Evolutionary conservation across 2,113 vertebrate species (phyloP).

Genomic region (Corythoichthys intestinalis): DNA sequence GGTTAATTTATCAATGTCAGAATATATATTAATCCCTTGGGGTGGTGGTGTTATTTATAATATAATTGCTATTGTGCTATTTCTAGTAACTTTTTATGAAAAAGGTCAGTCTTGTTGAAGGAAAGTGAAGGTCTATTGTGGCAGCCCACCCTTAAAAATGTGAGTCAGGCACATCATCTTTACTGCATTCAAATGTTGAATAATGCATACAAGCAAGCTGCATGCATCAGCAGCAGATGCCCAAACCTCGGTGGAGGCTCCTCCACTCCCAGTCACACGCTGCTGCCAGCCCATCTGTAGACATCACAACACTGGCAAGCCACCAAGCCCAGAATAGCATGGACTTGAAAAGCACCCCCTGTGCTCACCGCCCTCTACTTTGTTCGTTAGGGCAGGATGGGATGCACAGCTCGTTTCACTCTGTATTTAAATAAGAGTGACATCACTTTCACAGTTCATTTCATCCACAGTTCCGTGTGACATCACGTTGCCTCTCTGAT

Average conservation of each 20-base stretch:
- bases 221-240: constrained; percentile 55
- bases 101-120: not conserved
- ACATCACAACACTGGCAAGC: constrained; percentile 15
- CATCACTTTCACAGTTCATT: constrained; percentile 30
- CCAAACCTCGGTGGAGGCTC: constrained; percentile 44
- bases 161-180: constrained; percentile 48
- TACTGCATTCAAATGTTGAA: constrained; percentile 57
- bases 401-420: constrained; percentile 18
- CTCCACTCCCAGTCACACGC: constrained; percentile 37
- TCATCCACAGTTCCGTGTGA: constrained; percentile 28
- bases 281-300: constrained; percentile 42
- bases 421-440: constrained; percentile 26
- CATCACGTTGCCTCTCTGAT: constrained; percentile 7
- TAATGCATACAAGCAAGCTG: constrained; percentile 57
- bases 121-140: not conserved
- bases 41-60: not conserved
- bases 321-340: constrained; percentile 6
- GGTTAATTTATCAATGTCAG: not conserved
- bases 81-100: not conserved
- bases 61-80: not conserved
- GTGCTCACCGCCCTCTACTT: not conserved
- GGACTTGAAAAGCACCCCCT: constrained; percentile 6
- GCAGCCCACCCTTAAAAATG: constrained; percentile 26
- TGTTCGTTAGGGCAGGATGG: constrained; percentile 13
- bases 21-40: not conserved